These are phyloP conservation scores for Wiebesia pumilae DNA, from an alignment of 1,140 invertebrate genomes.

Conservation along the genomic window DNA sequence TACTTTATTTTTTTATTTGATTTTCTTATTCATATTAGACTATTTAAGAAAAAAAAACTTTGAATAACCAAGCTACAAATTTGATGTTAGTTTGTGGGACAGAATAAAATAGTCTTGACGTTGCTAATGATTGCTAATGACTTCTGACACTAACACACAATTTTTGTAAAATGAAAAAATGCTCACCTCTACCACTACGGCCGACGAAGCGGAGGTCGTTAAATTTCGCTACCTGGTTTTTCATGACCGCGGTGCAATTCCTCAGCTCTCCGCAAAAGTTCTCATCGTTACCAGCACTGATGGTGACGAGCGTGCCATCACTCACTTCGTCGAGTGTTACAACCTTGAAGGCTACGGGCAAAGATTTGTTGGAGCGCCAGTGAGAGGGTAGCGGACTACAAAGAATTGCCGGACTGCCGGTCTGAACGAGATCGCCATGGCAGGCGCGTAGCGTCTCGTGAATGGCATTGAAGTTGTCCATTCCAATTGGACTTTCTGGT, in stretches of 20 bases:
- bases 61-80: no score
- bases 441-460: slow-evolving; percentile 89
- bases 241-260: slow-evolving; percentile 94
- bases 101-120: no score
- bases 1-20: no score
- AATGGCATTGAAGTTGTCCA: slow-evolving; percentile 82
- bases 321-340: slow-evolving; percentile 92
- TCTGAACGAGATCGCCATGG: slow-evolving; percentile 91
- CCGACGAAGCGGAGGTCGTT: slow-evolving; percentile 98
- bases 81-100: no score
- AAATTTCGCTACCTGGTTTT: slow-evolving; percentile 97
- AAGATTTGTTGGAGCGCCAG: slow-evolving; percentile 97
- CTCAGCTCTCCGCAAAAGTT: slow-evolving; percentile 95
- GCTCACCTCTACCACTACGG: slow-evolving; percentile 90
- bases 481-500: slow-evolving; percentile 77
- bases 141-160: no score
- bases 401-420: slow-evolving; percentile 92
- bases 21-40: no score
- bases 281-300: slow-evolving; percentile 96
- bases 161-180: slow-evolving; percentile 24
- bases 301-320: slow-evolving; percentile 94
- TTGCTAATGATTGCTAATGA: no score
- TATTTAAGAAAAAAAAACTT: no score
- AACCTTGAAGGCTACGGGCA: slow-evolving; percentile 94
- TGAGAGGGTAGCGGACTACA: slow-evolving; percentile 93